Conservation (phyloP, 2,888 invertebrate species). For the Alviniconcha strummeri region DNA sequence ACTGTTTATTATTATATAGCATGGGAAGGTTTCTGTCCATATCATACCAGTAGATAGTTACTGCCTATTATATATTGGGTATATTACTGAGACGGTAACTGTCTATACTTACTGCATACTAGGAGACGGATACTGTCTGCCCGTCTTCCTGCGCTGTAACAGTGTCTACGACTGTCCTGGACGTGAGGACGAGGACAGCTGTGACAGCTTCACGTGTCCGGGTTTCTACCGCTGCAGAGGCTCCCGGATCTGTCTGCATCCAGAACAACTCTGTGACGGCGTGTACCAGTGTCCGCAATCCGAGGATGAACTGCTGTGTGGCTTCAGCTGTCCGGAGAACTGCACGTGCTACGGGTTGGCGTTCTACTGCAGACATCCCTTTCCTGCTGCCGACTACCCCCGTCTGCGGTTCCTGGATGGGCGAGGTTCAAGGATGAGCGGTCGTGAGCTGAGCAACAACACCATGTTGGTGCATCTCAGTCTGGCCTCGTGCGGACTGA, state of each 20-base stretch:
- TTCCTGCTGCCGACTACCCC: not conserved
- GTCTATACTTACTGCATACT: no score
- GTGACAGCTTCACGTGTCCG: not conserved
- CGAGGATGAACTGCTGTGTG: not conserved
- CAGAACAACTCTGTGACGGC: no score
- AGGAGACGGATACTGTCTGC: no score
- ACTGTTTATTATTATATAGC: no score
- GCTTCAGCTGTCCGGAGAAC: not conserved
- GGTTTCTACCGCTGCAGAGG: conserved; percentile 5
- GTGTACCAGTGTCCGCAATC: no score
- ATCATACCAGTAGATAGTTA: not conserved
- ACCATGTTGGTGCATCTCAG: not conserved
- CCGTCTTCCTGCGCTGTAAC: no score
- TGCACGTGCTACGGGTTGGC: not conserved
- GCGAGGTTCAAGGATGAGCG: not conserved
- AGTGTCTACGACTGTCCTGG: not conserved
- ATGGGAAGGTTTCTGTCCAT: not conserved
- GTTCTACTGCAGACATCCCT: not conserved
- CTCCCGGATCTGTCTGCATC: no score
- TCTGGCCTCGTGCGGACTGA: not conserved
- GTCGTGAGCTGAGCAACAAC: not conserved
- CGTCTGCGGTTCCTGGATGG: not conserved
- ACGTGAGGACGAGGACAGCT: not conserved
- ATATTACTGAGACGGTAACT: no score
- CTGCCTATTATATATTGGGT: no score